Base-by-base conservation (phyloP, 1,140 invertebrate genomes). In the Monomorium pharaonis region DNA sequence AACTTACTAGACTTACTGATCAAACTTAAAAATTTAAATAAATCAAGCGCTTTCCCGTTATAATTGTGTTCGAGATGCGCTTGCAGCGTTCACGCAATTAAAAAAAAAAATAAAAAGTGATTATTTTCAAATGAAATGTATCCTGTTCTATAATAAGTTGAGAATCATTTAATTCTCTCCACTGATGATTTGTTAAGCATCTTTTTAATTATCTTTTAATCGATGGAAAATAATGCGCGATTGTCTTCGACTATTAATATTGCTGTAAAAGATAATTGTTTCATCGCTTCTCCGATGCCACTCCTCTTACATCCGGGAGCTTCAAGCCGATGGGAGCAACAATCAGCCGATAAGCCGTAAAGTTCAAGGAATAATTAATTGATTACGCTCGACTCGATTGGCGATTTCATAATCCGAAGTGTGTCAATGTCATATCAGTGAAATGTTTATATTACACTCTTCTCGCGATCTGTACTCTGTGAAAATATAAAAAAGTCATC, bases 341-440 rank as follows among this genome's bases (percentile, higher is more conserved):
- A 44, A 16, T 65, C 14, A 67, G 6, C 0, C 30, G 60, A 67
- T 78, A 67, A 67, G 4, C 51, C n/a, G 4, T 78, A 67, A 78
- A 78, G 44, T 21, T 67, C 18, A 49, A 51, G 5, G 16, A 67
- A 33, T 24, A 67, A 67, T 67, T 63, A 47, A 62, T 77, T 30
- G 44, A 67, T 67, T 27, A 21, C 3, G 14, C n/a, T 67, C 7
- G 18, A 3, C 21, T 30, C 14, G 7, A 49, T 63, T n/a, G n/a
- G 24, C 18, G 42, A 51, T 67, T 78, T 78, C 30, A 7, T 67
- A 78, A 78, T 5, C 5, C 6, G 12, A 76, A 67, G 27, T 51
- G n/a, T 65, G 76, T 49, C 76, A 78, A 67, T 78, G 60, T 67
- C 44, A 21, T 67, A 49, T 51, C 51, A 78, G 62, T 76, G 10